These are phyloP conservation scores for Pseudomyrmex flavicornis DNA, from an alignment of 1,140 invertebrate genomes.

Conservation along the genomic window DNA sequence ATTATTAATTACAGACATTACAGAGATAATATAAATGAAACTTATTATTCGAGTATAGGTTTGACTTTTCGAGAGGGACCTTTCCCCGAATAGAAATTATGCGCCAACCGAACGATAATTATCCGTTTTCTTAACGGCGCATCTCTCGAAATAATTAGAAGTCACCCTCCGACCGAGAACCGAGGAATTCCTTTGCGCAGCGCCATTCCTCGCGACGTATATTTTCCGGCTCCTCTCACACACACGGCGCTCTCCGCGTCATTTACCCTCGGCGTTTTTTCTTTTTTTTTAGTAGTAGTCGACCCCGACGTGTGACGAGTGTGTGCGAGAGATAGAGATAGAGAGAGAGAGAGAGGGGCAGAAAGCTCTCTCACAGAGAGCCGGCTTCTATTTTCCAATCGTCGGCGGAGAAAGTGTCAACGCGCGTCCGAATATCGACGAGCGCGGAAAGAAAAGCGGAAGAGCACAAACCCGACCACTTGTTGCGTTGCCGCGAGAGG, in stretches of 20 bases:
- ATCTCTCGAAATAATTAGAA: conserved; percentile 26
- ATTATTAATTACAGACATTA: too few species aligned
- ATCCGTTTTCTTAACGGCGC: conserved; percentile 30
- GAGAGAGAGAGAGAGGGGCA: neutral
- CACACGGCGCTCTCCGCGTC: neutral
- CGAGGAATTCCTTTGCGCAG: conserved; percentile 8
- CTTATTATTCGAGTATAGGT: neutral
- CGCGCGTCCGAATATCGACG: conserved; percentile 47
- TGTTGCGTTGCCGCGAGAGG: conserved; percentile 44
- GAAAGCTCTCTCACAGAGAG: neutral
- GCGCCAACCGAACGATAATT: conserved; percentile 18
- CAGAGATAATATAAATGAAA: too few species aligned
- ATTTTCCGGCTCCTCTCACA: neutral
- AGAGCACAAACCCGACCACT: conserved; percentile 44
- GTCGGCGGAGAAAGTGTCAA: conserved; percentile 44
- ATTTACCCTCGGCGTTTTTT: conserved; percentile 13
- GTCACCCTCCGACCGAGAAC: neutral
- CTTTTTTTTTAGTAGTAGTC: conserved; percentile 9
- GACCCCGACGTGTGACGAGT: neutral
- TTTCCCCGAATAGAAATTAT: conserved; percentile 24
- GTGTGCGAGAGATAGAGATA: too few species aligned
- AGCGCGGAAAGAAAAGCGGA: conserved; percentile 58
- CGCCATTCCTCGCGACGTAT: conserved; percentile 3
- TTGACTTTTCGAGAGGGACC: conserved; percentile 18
- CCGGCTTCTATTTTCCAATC: conserved; percentile 43